Conservation (phyloP, 2,888 invertebrate genomes). For the Nephrotoma guestfalica region DNA sequence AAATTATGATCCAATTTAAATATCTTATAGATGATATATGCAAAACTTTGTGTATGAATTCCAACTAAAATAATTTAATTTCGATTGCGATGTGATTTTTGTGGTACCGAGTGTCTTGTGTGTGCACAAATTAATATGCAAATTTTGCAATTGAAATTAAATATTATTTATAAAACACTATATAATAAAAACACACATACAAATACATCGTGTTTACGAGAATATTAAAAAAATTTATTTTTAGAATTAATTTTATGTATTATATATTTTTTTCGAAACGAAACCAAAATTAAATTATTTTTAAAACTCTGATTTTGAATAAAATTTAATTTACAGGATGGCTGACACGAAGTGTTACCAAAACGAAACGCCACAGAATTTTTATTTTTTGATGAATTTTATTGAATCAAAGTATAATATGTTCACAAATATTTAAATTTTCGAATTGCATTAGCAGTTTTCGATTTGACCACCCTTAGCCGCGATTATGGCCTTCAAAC, state of each 20-base stretch:
- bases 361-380: no score
- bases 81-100: not conserved
- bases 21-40: not conserved
- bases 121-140: not conserved
- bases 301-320: not conserved
- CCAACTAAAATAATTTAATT: not conserved
- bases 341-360: no score
- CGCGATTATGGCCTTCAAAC: no score
- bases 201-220: not conserved
- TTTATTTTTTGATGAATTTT: no score
- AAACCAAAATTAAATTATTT: not conserved
- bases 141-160: not conserved
- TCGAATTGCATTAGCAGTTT: no score
- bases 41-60: not conserved
- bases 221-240: not conserved
- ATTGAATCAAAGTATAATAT: no score
- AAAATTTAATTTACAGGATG: not conserved
- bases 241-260: not conserved
- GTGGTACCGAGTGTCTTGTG: not conserved
- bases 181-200: not conserved
- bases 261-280: not conserved
- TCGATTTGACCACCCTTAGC: no score
- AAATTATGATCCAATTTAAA: not conserved
- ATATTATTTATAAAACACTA: not conserved
- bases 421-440: no score